These are phyloP conservation scores for Apamea anceps DNA, from an alignment of 2,888 invertebrate genomes.

Conservation along the genomic window DNA sequence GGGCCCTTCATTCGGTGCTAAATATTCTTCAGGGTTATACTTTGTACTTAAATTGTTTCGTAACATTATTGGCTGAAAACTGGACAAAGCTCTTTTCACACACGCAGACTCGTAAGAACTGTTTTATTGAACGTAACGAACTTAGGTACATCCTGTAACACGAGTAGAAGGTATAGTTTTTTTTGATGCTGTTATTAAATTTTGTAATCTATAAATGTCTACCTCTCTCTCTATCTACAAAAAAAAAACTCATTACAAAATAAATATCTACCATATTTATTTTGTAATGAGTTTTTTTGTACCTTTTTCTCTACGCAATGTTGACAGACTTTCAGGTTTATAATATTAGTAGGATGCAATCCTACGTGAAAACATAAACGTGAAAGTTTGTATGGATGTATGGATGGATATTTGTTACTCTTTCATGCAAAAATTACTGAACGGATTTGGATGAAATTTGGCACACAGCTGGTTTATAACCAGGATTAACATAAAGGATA, in stretches of 20 bases:
- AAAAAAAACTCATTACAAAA: too few species aligned
- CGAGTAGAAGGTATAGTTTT: neutral
- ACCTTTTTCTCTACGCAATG: too few species aligned
- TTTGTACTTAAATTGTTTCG: conserved; percentile 6
- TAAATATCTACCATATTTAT: neutral
- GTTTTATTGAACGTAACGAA: neutral
- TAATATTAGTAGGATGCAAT: too few species aligned
- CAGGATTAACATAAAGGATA: too few species aligned
- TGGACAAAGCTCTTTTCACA: neutral
- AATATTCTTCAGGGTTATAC: conserved; percentile 15
- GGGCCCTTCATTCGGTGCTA: conserved; percentile 4
- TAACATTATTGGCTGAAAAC: conserved; percentile 6
- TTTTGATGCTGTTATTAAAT: neutral
- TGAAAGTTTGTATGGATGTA: too few species aligned
- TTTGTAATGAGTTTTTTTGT: neutral
- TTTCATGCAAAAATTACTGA: too few species aligned
- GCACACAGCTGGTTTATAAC: too few species aligned
- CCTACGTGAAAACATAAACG: too few species aligned
- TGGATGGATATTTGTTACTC: too few species aligned
- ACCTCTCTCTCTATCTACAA: too few species aligned
- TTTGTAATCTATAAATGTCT: neutral
- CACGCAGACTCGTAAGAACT: neutral
- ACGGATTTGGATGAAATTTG: too few species aligned
- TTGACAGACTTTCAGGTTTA: too few species aligned
- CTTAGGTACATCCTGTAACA: neutral